These are phyloP conservation scores for Cinara cedri DNA, from an alignment of 2,888 invertebrate genomes.

Conservation along the genomic window DNA sequence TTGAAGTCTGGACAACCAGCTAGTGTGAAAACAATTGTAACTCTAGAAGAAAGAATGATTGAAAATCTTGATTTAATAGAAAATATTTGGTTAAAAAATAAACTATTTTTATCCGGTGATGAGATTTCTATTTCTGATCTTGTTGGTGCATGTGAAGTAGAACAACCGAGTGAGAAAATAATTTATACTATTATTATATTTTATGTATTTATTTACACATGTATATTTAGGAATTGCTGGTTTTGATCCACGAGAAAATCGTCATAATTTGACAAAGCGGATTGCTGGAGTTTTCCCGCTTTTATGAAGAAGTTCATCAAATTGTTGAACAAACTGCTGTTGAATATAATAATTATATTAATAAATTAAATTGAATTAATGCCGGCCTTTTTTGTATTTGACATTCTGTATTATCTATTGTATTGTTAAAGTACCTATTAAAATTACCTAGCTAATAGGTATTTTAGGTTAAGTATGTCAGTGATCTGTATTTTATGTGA, in stretches of 20 bases:
- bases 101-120: conserved; percentile 62
- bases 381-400: no score
- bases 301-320: conserved; percentile 62
- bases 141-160: conserved; percentile 64
- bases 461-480: no score
- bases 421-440: no score
- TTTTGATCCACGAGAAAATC: conserved; percentile 61
- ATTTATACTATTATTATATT: conserved; percentile 25
- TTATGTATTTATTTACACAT: not conserved
- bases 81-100: conserved; percentile 61
- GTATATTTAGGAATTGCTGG: conserved; percentile 61
- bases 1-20: conserved; percentile 61
- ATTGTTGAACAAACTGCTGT: conserved; percentile 59
- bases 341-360: conserved; percentile 61
- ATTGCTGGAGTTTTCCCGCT: conserved; percentile 63
- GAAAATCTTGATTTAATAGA: conserved; percentile 62
- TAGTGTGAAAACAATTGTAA: conserved; percentile 60
- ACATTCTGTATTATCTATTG: no score
- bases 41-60: conserved; percentile 61
- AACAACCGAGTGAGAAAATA: conserved; percentile 63
- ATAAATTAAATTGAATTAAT: conserved; percentile 2
- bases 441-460: no score
- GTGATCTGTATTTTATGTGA: no score
- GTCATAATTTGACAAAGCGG: conserved; percentile 62
- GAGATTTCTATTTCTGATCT: conserved; percentile 64